A percentile compares a stretch with the other conserved stretches of the same genome.
These are phyloP conservation scores for Chalcosyrphus nemorum DNA, from an alignment of 2,888 invertebrate species.

Conservation along the genomic window DNA sequence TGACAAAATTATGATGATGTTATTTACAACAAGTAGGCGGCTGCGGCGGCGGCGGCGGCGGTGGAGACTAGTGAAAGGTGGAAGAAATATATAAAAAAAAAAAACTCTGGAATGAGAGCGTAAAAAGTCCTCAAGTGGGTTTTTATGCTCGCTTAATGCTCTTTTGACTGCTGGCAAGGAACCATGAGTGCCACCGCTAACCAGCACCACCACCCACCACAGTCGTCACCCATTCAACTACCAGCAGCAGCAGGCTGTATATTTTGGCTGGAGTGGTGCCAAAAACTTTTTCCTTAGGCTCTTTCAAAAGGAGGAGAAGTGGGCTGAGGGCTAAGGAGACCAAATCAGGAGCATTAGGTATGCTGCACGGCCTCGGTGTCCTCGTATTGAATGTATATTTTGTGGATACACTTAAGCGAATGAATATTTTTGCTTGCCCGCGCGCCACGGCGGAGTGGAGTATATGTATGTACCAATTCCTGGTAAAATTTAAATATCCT, in stretches of 20 bases:
- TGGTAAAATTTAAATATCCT: conserved; percentile 58
- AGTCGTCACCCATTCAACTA: conserved; percentile 11
- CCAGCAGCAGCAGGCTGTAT: conserved; percentile 48
- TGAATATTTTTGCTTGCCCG: conserved; percentile 67
- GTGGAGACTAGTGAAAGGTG: conserved; percentile 19
- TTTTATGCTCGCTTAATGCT: conserved; percentile 73
- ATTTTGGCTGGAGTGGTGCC: conserved; percentile 66
- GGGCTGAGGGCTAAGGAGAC: conserved; percentile 25
- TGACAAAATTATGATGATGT: conserved; percentile 74
- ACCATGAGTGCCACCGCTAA: conserved; percentile 58
- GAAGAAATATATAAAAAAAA: conserved; percentile 15
- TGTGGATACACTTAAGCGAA: conserved; percentile 67
- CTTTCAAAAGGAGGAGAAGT: conserved; percentile 29
- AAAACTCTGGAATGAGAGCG: conserved; percentile 54
- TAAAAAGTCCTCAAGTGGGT: conserved; percentile 72
- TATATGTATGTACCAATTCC: background rate
- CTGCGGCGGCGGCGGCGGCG: conserved; percentile 10
- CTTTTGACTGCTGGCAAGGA: conserved; percentile 67
- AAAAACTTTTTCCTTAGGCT: conserved; percentile 70
- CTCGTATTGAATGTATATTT: conserved; percentile 70
- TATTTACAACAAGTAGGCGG: conserved; percentile 71
- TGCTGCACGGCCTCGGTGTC: conserved; percentile 61
- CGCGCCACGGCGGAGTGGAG: conserved; percentile 16
- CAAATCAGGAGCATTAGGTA: conserved; percentile 65
- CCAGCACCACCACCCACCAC: conserved; percentile 20